A percentile compares a stretch with the other conserved stretches of the same genome.
Conservation (phyloP, 1,140 invertebrate genomes). For the Lepidurus arcticus region DNA sequence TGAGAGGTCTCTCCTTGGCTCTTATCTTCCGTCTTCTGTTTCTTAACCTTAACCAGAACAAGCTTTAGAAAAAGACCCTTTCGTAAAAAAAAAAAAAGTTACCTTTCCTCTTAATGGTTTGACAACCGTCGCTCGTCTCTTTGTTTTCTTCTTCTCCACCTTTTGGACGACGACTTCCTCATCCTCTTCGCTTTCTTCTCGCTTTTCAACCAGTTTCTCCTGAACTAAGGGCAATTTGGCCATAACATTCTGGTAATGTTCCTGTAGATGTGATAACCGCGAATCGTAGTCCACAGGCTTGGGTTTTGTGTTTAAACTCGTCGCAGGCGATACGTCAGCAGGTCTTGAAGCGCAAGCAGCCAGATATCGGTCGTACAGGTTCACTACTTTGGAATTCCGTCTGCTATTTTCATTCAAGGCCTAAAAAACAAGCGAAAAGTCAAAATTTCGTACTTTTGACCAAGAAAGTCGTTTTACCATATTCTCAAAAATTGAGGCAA, state of each 20-base stretch:
- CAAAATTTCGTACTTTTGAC: background rate
- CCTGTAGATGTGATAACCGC: background rate
- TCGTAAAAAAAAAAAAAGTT: background rate
- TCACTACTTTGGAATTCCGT: background rate
- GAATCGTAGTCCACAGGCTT: background rate
- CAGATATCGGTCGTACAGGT: background rate
- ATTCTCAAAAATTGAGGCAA: background rate
- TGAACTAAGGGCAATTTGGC: background rate
- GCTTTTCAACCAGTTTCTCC: background rate
- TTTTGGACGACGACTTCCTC: background rate
- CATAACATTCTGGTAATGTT: background rate
- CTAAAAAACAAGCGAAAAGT: background rate
- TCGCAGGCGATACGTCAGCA: background rate
- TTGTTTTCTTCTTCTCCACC: background rate
- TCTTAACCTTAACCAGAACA: background rate
- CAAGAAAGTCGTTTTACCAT: background rate
- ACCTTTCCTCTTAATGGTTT: background rate
- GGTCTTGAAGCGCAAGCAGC: background rate
- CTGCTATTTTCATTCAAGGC: background rate
- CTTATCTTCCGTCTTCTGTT: background rate
- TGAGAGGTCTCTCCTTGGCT: conserved; percentile 5
- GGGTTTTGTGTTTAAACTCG: background rate
- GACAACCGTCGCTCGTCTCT: background rate
- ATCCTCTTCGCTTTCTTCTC: background rate
- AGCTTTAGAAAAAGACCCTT: background rate